Percentiles rank a stretch among this genome's conserved stretches.
Conservation (phyloP, 2,888 invertebrate genomes). For the Xanthia togata region DNA sequence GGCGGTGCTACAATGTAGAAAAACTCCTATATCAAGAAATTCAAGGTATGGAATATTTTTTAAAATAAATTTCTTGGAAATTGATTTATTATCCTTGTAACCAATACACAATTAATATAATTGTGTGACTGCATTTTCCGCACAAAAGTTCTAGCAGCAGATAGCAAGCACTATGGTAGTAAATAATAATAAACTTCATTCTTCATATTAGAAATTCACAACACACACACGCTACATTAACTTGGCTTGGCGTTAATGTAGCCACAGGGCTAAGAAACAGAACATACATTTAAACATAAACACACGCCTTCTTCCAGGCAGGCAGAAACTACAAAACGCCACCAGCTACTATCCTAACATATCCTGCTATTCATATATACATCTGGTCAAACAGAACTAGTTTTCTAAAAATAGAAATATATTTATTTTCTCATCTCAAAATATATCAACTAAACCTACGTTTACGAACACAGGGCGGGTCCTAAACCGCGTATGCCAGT, state of each 20-base stretch:
- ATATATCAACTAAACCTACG: background rate
- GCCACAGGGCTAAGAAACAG: background rate
- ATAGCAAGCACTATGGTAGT: background rate
- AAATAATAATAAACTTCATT: background rate
- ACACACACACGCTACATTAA: background rate
- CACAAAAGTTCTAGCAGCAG: background rate
- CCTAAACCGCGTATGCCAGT: conserved; percentile 96
- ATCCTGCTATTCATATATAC: background rate
- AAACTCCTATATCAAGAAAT: conserved; percentile 90
- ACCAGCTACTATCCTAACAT: background rate
- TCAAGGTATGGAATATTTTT: conserved; percentile 76
- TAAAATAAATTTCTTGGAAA: background rate
- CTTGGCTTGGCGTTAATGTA: background rate
- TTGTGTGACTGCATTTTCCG: background rate
- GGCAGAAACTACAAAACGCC: background rate
- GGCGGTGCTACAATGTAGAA: conserved; percentile 93
- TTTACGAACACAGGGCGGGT: conserved; percentile 84
- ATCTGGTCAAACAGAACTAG: background rate
- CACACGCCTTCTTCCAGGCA: background rate
- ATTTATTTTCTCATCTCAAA: background rate
- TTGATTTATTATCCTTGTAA: background rate
- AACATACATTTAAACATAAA: background rate
- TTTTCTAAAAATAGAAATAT: background rate
- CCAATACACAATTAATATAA: background rate
- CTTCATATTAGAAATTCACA: background rate